Evolutionary conservation across 2,888 invertebrate species (phyloP).

Genomic region (Drosophila anomelani): DNA sequence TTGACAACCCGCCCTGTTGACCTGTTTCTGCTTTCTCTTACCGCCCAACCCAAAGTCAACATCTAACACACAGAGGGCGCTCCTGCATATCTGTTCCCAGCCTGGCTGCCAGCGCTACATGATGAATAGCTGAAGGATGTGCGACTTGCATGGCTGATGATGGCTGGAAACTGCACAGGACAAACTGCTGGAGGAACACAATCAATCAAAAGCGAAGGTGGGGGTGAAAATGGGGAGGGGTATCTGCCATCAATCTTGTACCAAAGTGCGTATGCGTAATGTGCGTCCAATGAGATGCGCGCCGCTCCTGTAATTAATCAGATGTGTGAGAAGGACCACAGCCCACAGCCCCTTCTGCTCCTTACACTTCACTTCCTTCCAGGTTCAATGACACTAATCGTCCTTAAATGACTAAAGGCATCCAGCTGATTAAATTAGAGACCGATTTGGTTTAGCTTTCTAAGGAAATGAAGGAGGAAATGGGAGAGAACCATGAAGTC

Average conservation of each 20-base stretch:
- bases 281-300: conserved; percentile 35
- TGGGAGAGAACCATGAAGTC: no score
- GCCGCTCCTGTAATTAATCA: conserved; percentile 57
- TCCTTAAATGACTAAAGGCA: conserved; percentile 47
- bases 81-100: no score
- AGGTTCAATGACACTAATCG: conserved; percentile 63
- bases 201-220: conserved; percentile 42
- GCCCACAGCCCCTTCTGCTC: background rate
- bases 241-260: conserved; percentile 63
- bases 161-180: conserved; percentile 21
- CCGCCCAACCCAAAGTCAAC: no score
- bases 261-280: conserved; percentile 53
- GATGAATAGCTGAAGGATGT: conserved; percentile 40
- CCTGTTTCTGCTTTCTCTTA: no score
- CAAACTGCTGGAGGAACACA: conserved; percentile 22
- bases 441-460: conserved; percentile 37
- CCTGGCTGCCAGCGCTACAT: no score
- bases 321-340: conserved; percentile 21
- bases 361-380: conserved; percentile 17
- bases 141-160: conserved; percentile 48
- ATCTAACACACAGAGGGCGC: no score
- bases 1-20: no score
- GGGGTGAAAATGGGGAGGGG: background rate
- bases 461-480: background rate
- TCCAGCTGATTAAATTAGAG: conserved; percentile 59